Conservation (phyloP, 2,888 invertebrate genomes). For the Pherbina coryleti region DNA sequence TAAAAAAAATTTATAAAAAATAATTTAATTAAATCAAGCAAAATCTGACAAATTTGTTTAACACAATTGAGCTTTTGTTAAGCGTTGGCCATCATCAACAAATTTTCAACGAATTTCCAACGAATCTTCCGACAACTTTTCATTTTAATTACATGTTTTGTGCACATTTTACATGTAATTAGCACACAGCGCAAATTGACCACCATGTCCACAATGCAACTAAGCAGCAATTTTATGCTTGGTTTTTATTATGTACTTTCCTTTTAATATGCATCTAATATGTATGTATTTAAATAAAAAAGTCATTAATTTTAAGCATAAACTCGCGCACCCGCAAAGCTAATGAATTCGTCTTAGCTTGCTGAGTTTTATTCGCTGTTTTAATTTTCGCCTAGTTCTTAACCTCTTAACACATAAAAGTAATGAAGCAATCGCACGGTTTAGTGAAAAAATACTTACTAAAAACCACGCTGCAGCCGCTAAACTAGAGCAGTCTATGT, state of each 20-base stretch:
- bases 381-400: slow-evolving; percentile 36
- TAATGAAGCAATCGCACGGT: slow-evolving; percentile 55
- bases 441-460: background rate
- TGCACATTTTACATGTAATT: too few relatives aligned
- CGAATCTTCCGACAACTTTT: too few relatives aligned
- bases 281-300: slow-evolving; percentile 10
- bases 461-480: slow-evolving; percentile 5
- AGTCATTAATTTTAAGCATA: slow-evolving; percentile 14
- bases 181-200: too few relatives aligned
- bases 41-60: too few relatives aligned
- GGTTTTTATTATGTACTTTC: background rate
- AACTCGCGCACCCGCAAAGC: background rate
- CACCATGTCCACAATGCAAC: too few relatives aligned
- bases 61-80: too few relatives aligned
- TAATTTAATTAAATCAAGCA: background rate
- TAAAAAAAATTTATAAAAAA: background rate
- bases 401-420: slow-evolving; percentile 63
- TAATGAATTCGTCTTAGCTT: background rate
- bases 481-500: background rate
- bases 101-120: too few relatives aligned
- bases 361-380: background rate
- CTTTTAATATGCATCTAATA: background rate
- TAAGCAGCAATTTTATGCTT: too few relatives aligned
- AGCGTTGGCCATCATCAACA: too few relatives aligned
- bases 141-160: too few relatives aligned